Percentiles rank a stretch among this genome's conserved stretches.
phyloP scores from a whole-genome alignment of 2,113 vertebrate species.

The Regulus satrapa region DNA sequence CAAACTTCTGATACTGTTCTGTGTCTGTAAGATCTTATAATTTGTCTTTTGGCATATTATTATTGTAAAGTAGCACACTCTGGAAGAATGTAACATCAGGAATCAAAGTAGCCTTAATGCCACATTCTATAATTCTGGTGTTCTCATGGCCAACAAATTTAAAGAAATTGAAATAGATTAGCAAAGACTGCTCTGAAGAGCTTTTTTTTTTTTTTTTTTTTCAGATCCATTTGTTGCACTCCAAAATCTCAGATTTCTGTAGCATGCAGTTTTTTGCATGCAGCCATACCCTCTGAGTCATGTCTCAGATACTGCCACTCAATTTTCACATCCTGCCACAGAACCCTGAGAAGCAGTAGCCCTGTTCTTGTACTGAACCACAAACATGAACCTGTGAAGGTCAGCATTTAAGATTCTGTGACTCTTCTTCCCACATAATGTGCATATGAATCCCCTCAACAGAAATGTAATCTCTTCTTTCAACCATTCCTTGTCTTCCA shows the following conservation, averaged over 20 bases:
- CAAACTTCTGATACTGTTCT: neutral
- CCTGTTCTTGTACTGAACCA: neutral
- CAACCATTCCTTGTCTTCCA: neutral
- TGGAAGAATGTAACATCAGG: neutral
- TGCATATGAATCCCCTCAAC: neutral
- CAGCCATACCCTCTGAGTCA: neutral
- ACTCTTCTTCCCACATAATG: neutral
- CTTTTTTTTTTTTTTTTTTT: neutral
- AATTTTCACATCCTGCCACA: neutral
- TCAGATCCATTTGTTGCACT: neutral
- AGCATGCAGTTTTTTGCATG: neutral
- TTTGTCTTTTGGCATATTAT: neutral
- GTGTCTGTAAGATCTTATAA: neutral
- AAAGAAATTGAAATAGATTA: neutral
- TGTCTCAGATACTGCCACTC: neutral
- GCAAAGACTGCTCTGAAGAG: neutral
- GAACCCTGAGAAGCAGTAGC: neutral
- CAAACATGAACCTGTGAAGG: neutral
- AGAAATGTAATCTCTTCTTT: neutral
- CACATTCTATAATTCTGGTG: neutral
- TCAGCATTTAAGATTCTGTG: neutral
- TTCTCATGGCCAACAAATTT: neutral
- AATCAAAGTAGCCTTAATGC: neutral
- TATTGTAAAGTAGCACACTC: neutral
- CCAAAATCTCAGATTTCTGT: neutral